Conservation (phyloP, 2,113 vertebrate genomes). For the Sphyrna mokarran region DNA sequence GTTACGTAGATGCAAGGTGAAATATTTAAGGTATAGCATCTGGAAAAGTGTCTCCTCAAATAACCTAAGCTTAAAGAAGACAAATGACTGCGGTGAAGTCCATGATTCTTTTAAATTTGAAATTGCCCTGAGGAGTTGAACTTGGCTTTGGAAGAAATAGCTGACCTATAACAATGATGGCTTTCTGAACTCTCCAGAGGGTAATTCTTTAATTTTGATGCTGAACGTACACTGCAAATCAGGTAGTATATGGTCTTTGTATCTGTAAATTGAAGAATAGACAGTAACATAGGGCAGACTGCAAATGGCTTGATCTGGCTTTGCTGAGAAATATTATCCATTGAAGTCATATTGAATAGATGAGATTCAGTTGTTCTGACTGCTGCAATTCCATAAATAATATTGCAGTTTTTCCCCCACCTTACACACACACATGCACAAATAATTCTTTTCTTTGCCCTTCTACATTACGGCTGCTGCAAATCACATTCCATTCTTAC, state of each 20-base stretch:
- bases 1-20: background rate
- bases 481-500: background rate
- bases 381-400: background rate
- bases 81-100: background rate
- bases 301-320: background rate
- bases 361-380: background rate
- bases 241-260: background rate
- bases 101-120: background rate
- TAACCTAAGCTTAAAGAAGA: background rate
- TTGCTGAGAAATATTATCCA: background rate
- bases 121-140: background rate
- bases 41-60: background rate
- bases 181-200: background rate
- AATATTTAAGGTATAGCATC: background rate
- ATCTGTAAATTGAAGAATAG: background rate
- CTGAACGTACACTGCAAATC: background rate
- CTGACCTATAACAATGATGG: background rate
- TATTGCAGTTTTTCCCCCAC: background rate
- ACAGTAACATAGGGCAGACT: background rate
- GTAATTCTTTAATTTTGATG: background rate
- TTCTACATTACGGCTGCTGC: background rate
- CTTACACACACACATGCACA: background rate
- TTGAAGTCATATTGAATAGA: background rate
- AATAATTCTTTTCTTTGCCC: background rate
- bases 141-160: background rate